Base-by-base conservation (phyloP, 2,888 invertebrate genomes). In the Heliconius hortense region DNA sequence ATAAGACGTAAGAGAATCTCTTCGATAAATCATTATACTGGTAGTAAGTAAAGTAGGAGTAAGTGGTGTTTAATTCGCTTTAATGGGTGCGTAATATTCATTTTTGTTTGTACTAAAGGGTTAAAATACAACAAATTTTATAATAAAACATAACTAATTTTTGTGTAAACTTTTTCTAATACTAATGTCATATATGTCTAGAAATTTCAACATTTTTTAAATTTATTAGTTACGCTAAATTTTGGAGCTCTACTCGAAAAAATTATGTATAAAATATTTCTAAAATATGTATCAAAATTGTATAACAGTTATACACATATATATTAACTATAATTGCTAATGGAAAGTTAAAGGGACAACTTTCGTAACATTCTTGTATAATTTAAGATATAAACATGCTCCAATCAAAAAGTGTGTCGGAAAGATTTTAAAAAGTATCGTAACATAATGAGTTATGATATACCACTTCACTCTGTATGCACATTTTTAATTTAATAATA, bases 281-380 rank as follows among this genome's bases (percentile, higher is more conserved):
- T n/a, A 35, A 64, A 35, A 64, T 64, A 64, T 64, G 63, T 64
- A 35, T 35, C 21, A 35, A 35, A 64, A 64, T 11, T 21, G 2
- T 24, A 15, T 66, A 39, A 39, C 39, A 43, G n/a, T 66, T 39
- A 24, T 24, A 66, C 13, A 13, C 31, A 43, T 13, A 69, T 68
- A 67, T 69, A 56, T 69, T 31, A 69, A 31, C 69, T 69, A 69
- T 69, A 15, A 56, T 35, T 56, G 31, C 56, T 69, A 35, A 31
- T 69, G 53, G 69, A 69, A 69, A 69, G 56, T 69, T 69, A 69
- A 69, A 56, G 69, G 69, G 31, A 31, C 69, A 69, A 15, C 53
- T 69, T 69, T 69, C 69, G 69, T 69, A 69, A 69, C 28, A 56
- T 56, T 56, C 69, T 69, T 35, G 56, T 69, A 69, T 69, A 66